Conservation (phyloP, 1,140 invertebrate species). For the Trichonephila inaurata region DNA sequence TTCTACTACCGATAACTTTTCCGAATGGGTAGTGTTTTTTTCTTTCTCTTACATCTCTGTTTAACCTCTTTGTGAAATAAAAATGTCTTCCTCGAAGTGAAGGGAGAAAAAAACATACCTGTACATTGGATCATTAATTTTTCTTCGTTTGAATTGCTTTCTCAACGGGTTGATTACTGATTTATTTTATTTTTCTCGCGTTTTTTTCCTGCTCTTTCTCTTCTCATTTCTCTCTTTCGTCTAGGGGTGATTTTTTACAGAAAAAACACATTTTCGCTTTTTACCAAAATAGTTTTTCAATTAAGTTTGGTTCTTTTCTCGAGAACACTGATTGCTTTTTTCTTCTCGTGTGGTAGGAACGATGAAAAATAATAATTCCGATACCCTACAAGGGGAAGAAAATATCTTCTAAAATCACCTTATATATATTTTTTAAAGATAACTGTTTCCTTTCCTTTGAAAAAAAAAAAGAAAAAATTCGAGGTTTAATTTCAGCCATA, state of each 20-base stretch:
- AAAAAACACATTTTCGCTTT: constrained; percentile 62
- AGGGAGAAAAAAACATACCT: constrained; percentile 37
- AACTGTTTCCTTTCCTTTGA: background rate
- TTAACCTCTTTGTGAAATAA: constrained; percentile 19
- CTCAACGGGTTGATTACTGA: constrained; percentile 53
- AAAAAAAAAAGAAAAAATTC: background rate
- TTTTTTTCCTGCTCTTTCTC: background rate
- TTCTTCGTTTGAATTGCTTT: constrained; percentile 64
- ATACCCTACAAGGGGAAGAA: background rate
- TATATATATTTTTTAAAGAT: background rate
- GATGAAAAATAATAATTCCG: background rate
- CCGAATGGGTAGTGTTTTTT: background rate
- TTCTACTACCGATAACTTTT: constrained; percentile 36
- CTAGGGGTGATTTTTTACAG: constrained; percentile 18
- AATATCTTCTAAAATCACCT: background rate
- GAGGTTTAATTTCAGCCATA: constrained; percentile 6
- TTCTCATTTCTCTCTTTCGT: background rate
- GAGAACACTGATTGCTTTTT: background rate
- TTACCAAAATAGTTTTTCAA: constrained; percentile 32
- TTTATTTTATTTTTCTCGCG: constrained; percentile 46
- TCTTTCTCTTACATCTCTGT: background rate
- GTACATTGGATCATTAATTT: constrained; percentile 67
- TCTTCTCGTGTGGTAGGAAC: background rate
- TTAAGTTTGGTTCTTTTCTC: constrained; percentile 34
- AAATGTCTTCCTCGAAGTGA: constrained; percentile 17